A percentile compares a stretch with the other conserved stretches of the same genome.
Evolutionary conservation across 2,113 vertebrate species (phyloP).

Genomic region (Nothoprocta pentlandii): DNA sequence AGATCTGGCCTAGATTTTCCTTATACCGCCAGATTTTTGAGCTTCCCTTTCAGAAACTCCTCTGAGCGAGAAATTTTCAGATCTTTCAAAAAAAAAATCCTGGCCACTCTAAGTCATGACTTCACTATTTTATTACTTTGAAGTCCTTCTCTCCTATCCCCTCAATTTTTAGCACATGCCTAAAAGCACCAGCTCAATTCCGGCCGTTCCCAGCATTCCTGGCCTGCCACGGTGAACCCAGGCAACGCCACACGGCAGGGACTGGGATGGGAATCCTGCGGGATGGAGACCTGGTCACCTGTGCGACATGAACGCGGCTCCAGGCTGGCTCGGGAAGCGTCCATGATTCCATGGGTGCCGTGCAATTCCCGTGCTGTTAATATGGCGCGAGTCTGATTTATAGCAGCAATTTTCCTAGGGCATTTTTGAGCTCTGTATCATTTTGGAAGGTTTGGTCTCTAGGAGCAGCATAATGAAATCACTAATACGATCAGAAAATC

Average conservation of each 20-base stretch:
- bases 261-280: background rate
- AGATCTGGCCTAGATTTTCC: background rate
- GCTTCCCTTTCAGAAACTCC: background rate
- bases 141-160: background rate
- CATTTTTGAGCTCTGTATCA: constrained; percentile 7
- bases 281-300: background rate
- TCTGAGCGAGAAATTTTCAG: background rate
- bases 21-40: background rate
- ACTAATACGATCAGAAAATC: constrained; percentile 63
- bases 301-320: background rate
- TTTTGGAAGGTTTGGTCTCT: constrained; percentile 55
- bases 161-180: background rate
- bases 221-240: background rate
- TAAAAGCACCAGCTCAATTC: background rate
- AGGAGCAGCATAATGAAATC: constrained; percentile 55
- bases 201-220: too few species aligned
- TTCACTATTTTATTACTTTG: background rate
- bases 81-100: background rate
- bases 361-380: background rate
- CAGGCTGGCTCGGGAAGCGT: background rate
- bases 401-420: constrained; percentile 36
- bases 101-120: background rate
- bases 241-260: background rate
- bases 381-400: constrained; percentile 25
- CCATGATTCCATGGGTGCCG: background rate